Conservation (phyloP, 2,888 invertebrate species). For the Chrysolina haemoptera region DNA sequence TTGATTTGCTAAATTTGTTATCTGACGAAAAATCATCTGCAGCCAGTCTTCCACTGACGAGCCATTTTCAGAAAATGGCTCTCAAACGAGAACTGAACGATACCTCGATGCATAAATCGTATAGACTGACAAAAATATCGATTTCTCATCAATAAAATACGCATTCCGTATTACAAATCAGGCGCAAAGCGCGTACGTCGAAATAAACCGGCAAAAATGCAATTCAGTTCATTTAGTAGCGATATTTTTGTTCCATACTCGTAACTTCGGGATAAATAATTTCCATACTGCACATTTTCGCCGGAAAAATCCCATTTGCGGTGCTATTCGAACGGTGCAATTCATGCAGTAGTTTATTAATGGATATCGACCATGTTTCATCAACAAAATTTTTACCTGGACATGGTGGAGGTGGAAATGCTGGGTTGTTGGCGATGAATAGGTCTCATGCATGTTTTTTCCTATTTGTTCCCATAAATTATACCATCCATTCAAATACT, state of each 20-base stretch:
- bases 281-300: slow-evolving; percentile 20
- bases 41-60: too few species aligned
- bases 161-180: slow-evolving; percentile 9
- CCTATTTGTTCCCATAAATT: too few species aligned
- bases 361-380: slow-evolving; percentile 7
- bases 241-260: slow-evolving; percentile 21
- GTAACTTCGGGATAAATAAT: slow-evolving; percentile 19
- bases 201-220: slow-evolving; percentile 16
- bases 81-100: neutral
- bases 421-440: neutral
- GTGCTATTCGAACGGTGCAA: slow-evolving; percentile 12
- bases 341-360: slow-evolving; percentile 6
- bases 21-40: too few species aligned
- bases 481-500: too few species aligned
- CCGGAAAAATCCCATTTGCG: slow-evolving; percentile 24
- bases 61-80: too few species aligned
- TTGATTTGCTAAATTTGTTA: too few species aligned
- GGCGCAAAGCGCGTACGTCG: neutral
- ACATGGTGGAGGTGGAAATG: neutral
- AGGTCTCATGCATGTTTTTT: too few species aligned
- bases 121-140: neutral
- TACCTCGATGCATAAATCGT: neutral
- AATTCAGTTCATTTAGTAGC: slow-evolving; percentile 29
- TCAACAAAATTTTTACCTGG: neutral
- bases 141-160: slow-evolving; percentile 8